Evolutionary conservation across 1,140 invertebrate genomes (phyloP).

Genomic region (Protaetia brevitarsis): DNA sequence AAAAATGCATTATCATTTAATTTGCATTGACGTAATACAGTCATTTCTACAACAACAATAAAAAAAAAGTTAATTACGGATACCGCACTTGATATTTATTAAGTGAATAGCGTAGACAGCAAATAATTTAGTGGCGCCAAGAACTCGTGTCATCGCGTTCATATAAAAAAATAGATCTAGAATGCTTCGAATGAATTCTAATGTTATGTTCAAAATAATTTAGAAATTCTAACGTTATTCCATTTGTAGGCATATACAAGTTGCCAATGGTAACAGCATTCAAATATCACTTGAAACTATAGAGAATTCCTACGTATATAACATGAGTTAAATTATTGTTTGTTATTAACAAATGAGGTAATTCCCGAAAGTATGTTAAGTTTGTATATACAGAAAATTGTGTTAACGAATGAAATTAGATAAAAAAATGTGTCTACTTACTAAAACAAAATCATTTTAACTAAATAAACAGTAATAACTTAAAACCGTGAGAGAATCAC

Average conservation of each 20-base stretch:
- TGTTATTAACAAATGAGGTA: no score
- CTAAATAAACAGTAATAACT: not conserved
- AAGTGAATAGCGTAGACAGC: not conserved
- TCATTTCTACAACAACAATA: not conserved
- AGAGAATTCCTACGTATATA: not conserved
- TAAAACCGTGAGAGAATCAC: not conserved
- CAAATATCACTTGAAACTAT: not conserved
- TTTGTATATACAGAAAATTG: not conserved
- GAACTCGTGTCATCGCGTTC: no score
- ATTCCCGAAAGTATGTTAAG: not conserved
- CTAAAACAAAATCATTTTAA: conserved; percentile 14
- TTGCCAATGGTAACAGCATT: no score
- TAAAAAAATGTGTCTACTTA: not conserved
- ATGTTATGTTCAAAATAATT: not conserved
- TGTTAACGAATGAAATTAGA: not conserved
- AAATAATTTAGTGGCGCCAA: not conserved
- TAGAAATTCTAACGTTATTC: no score
- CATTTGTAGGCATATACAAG: no score
- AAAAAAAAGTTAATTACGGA: not conserved
- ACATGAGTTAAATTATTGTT: no score
- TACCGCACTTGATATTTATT: not conserved
- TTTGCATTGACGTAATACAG: no score
- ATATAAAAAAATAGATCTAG: not conserved
- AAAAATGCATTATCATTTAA: no score
- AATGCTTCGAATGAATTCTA: no score